phyloP scores from a whole-genome alignment of 2,113 vertebrate genomes.

The Nesoenas mayeri region DNA sequence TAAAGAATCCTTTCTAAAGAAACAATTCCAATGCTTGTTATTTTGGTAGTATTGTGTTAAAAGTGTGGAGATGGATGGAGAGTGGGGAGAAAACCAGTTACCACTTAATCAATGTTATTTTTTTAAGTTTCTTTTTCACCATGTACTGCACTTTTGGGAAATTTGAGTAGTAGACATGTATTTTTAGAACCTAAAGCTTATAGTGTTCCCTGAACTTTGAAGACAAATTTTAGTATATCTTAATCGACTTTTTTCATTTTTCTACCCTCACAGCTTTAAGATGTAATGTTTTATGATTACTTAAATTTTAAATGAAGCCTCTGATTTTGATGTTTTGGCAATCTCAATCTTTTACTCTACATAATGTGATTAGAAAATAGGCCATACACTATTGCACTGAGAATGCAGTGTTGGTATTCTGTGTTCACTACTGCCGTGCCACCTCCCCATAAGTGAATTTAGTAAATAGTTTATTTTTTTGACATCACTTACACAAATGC shows the following conservation, averaged over 20 bases:
- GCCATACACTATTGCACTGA: not conserved
- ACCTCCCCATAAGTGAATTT: not conserved
- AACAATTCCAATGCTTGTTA: not conserved
- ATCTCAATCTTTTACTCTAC: not conserved
- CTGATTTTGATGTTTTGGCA: not conserved
- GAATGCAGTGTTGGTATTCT: not conserved
- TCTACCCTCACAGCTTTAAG: not conserved
- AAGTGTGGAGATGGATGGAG: not conserved
- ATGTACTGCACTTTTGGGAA: not conserved
- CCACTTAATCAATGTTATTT: not conserved
- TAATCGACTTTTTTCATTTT: not conserved
- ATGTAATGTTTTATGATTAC: not conserved
- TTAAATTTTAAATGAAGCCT: not conserved
- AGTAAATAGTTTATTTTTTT: not conserved
- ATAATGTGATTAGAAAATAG: not conserved
- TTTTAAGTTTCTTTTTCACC: not conserved
- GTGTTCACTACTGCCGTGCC: not conserved
- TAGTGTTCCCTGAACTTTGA: not conserved
- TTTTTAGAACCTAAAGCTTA: not conserved
- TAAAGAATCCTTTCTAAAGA: not conserved
- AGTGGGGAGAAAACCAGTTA: not conserved
- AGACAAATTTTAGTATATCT: not conserved
- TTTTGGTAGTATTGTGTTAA: not conserved
- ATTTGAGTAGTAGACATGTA: not conserved
- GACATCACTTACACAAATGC: not conserved